phyloP scores from a whole-genome alignment of 2,797 vertebrate species.

The Ctenopoma kingsleyae region DNA sequence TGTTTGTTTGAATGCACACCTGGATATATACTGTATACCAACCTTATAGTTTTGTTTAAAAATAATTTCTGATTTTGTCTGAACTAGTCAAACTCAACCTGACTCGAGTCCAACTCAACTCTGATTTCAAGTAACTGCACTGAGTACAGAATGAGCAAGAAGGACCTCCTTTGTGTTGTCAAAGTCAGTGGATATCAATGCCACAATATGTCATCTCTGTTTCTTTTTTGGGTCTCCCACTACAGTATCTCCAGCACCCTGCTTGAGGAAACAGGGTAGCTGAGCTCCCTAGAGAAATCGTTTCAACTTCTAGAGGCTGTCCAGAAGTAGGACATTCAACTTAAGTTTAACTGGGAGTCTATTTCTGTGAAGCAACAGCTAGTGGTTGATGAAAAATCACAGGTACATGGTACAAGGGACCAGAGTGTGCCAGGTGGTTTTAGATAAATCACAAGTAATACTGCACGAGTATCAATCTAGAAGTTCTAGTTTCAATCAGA shows the following conservation, averaged over 20 bases:
- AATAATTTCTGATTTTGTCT: background rate
- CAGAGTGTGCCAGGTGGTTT: slow-evolving; percentile 8
- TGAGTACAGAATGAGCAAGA: background rate
- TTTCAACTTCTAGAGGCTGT: slow-evolving; percentile 48
- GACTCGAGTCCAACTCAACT: background rate
- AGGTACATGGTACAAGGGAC: slow-evolving; percentile 26
- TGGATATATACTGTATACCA: background rate
- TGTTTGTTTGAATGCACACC: background rate
- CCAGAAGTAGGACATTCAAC: slow-evolving; percentile 56
- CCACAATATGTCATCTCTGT: slow-evolving; percentile 40
- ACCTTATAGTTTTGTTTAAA: background rate
- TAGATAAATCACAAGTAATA: slow-evolving; percentile 1
- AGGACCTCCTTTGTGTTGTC: slow-evolving; percentile 30
- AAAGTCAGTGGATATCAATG: slow-evolving; percentile 30
- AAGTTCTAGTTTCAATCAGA: slow-evolving; percentile 5
- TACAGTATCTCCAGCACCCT: slow-evolving; percentile 27
- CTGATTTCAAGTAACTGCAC: slow-evolving; percentile 12
- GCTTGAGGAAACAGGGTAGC: slow-evolving; percentile 58
- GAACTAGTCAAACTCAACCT: background rate
- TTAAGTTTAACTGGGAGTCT: slow-evolving; percentile 39
- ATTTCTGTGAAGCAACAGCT: slow-evolving; percentile 36
- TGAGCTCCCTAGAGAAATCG: slow-evolving; percentile 44
- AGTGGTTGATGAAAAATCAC: slow-evolving; percentile 9
- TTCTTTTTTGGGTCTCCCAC: slow-evolving; percentile 47
- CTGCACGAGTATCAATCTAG: background rate